These are phyloP conservation scores for Zonotrichia leucophrys DNA, from an alignment of 2,113 vertebrate genomes.

Conservation along the genomic window DNA sequence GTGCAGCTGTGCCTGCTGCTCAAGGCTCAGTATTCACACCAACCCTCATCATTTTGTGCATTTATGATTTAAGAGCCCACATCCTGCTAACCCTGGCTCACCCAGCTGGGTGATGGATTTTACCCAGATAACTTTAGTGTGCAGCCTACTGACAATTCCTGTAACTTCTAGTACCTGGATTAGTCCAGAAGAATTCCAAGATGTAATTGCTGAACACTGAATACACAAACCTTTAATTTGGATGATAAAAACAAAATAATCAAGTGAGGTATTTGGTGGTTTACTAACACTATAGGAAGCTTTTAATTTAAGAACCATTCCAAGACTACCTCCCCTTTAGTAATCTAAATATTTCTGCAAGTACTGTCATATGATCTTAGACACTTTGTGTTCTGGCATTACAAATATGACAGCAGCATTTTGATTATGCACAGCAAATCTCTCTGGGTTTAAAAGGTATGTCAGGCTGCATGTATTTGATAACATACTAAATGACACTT, in stretches of 20 bases:
- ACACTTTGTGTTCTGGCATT: not conserved
- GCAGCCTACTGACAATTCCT: not conserved
- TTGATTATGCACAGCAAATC: constrained; percentile 38
- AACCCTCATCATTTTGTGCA: too few relatives aligned
- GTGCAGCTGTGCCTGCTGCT: not conserved
- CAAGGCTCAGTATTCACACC: not conserved
- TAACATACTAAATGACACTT: constrained; percentile 41
- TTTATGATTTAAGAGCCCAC: not conserved
- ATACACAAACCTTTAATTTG: not conserved
- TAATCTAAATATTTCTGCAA: constrained; percentile 57
- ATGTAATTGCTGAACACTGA: not conserved
- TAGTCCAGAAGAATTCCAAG: not conserved
- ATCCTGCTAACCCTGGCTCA: not conserved
- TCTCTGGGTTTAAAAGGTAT: constrained; percentile 45
- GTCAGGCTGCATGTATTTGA: constrained; percentile 26
- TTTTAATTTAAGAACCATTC: constrained; percentile 5
- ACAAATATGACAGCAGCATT: constrained; percentile 52
- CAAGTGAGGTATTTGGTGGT: not conserved
- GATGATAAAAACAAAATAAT: not conserved
- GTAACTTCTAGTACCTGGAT: not conserved
- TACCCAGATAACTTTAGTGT: not conserved
- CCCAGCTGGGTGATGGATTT: not conserved
- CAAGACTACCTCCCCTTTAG: not conserved
- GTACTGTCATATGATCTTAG: constrained; percentile 50
- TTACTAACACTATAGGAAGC: constrained; percentile 3